Evolutionary conservation across 1,140 invertebrate genomes (phyloP), one percentile per base, ranked within the genome.

Genomic region (Eumaeus atala): DNA sequence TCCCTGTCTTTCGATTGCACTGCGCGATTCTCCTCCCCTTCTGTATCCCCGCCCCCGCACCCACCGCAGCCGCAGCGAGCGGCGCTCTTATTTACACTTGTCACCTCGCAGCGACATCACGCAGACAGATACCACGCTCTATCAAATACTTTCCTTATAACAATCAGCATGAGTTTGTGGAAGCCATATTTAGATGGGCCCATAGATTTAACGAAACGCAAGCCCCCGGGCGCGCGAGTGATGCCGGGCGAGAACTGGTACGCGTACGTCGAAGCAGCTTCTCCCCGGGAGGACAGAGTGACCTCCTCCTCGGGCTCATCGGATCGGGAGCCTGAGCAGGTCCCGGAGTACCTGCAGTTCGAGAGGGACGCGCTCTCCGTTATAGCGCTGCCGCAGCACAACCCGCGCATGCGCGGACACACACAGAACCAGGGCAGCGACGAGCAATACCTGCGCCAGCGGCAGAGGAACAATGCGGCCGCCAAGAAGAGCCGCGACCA

Each of bases 381-480:
- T 0, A 72, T 80, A 69, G 71, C 72, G 0, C 72, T 80, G 10
- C 35, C 76, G 8, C 70, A 70, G 0, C 68, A 71, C 28, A 81
- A 78, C 37, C 75, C 73, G 1, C 48, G 71, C 11, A 77, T 80
- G 74, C 64, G 69, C 0, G 59, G 77, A 8, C 61, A n/a, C n/a
- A 70, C 0, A 68, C 69, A 89, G 91, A 85, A 67, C 18, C 73
- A 81, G 17, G 69, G 78, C n/a, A 68, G 58, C 0, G 66, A 90
- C 12, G 95, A 97, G 72, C 92, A 92, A 0, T 98, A 98, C 73
- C 93, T 92, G 87, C 96, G 97, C 71, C 89, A 96, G 48, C 86
- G 97, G 6, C 91, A 93, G 52, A 97, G 97, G 74, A 98, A 99
- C 76, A 99, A 99, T 77, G 95, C 95, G 61, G 97, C 97, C 0